phyloP scores from a whole-genome alignment of 2,888 invertebrate species.

The Thecocarcelia acutangulata region DNA sequence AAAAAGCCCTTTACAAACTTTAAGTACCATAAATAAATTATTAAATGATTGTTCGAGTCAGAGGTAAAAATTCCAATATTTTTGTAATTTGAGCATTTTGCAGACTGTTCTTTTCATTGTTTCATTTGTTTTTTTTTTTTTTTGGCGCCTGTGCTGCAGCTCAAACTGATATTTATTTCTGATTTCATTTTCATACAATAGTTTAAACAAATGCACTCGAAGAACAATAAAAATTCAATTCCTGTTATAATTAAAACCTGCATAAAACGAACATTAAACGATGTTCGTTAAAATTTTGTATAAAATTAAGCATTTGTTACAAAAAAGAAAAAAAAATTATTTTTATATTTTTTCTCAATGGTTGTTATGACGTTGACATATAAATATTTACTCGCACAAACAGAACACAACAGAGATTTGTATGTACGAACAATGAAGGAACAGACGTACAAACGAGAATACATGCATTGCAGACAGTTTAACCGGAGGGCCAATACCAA shows the following conservation, averaged over 20 bases:
- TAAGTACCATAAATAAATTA: too few species aligned
- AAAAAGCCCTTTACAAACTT: too few species aligned
- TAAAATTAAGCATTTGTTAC: slow-evolving; percentile 51
- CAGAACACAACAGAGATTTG: slow-evolving; percentile 13
- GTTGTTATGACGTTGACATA: slow-evolving; percentile 57
- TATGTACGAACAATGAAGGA: not conserved
- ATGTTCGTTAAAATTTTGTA: slow-evolving; percentile 50
- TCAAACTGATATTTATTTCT: slow-evolving; percentile 12
- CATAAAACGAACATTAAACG: slow-evolving; percentile 35
- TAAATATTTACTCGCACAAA: slow-evolving; percentile 57
- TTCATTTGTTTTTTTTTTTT: too few species aligned
- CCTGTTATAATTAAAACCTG: slow-evolving; percentile 46
- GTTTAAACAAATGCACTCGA: slow-evolving; percentile 5
- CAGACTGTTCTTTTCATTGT: too few species aligned
- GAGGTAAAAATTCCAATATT: too few species aligned
- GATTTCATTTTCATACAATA: not conserved
- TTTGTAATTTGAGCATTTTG: too few species aligned
- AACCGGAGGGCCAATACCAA: slow-evolving; percentile 44
- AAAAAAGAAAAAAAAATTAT: not conserved
- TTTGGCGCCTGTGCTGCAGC: not conserved
- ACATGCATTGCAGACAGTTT: slow-evolving; percentile 52
- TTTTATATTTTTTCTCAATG: not conserved
- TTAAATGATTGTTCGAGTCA: too few species aligned
- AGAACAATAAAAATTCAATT: slow-evolving; percentile 39
- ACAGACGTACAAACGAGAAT: not conserved